Conservation (phyloP, 2,797 vertebrate species). For the Luscinia megarhynchos region DNA sequence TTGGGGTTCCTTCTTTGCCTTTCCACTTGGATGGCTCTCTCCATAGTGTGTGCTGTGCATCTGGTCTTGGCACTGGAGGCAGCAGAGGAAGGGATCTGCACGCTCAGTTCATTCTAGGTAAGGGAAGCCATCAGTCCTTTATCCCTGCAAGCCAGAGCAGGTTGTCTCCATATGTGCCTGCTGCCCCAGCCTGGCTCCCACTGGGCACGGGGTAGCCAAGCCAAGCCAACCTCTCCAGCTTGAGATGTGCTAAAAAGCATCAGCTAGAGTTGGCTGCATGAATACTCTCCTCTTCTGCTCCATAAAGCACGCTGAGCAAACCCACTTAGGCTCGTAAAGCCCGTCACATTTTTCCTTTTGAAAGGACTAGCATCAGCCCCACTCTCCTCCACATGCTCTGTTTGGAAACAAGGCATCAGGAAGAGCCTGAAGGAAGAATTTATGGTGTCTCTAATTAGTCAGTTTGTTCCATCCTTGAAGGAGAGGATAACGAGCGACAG, state of each 20-base stretch:
- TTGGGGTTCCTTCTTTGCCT: neutral
- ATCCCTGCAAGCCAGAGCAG: neutral
- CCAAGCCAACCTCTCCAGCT: neutral
- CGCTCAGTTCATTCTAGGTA: neutral
- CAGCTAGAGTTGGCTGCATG: neutral
- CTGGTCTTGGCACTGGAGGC: neutral
- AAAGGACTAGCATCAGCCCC: neutral
- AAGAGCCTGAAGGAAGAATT: slow-evolving; percentile 56
- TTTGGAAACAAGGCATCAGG: slow-evolving; percentile 16
- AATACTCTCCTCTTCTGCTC: neutral
- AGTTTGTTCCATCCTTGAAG: slow-evolving; percentile 54
- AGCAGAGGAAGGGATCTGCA: neutral
- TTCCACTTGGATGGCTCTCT: neutral
- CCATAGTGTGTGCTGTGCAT: neutral
- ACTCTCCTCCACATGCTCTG: neutral
- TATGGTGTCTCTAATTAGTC: slow-evolving; percentile 58
- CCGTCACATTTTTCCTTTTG: neutral
- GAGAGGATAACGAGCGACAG: neutral
- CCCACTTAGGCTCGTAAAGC: neutral
- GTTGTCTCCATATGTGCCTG: neutral
- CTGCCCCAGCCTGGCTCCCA: neutral
- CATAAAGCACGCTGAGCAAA: slow-evolving; percentile 12
- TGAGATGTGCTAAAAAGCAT: neutral
- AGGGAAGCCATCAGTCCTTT: neutral
- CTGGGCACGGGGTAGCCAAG: neutral